A percentile compares a stretch with the other conserved stretches of the same genome.
These are phyloP conservation scores for Tridacna gigas DNA, from an alignment of 2,888 invertebrate genomes.

Conservation along the genomic window DNA sequence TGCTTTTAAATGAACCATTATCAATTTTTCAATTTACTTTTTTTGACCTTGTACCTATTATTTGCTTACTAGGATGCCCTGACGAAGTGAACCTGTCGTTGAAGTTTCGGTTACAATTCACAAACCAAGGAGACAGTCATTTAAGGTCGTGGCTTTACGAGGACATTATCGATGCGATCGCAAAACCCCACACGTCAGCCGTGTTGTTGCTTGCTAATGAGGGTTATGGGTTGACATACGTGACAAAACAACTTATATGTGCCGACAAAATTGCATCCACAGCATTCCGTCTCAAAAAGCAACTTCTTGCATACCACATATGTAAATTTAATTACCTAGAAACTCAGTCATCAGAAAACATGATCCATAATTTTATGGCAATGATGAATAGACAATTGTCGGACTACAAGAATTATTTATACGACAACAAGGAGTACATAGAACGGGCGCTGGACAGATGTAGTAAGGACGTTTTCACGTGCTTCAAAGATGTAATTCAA, in stretches of 20 bases:
- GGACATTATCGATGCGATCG: not conserved
- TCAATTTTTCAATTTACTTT: no score
- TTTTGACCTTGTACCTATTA: not conserved
- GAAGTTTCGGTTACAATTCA: not conserved
- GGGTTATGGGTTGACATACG: not conserved
- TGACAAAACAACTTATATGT: not conserved
- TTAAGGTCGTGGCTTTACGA: not conserved
- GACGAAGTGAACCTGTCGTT: not conserved
- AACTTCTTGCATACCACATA: conserved; percentile 6
- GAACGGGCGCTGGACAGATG: not conserved
- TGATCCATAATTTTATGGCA: not conserved
- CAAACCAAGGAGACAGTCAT: not conserved
- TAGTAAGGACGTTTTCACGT: not conserved
- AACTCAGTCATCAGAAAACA: not conserved
- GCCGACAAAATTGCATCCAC: not conserved
- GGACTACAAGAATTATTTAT: not conserved
- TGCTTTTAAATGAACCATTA: no score
- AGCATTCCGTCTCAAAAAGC: not conserved
- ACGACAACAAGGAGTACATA: not conserved
- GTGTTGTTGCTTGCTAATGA: not conserved
- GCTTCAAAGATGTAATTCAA: conserved; percentile 2
- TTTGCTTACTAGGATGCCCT: not conserved
- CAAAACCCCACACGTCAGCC: not conserved
- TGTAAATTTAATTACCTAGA: conserved; percentile 1
- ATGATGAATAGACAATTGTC: not conserved